phyloP scores from a whole-genome alignment of 2,113 vertebrate species.

The Thymallus thymallus region DNA sequence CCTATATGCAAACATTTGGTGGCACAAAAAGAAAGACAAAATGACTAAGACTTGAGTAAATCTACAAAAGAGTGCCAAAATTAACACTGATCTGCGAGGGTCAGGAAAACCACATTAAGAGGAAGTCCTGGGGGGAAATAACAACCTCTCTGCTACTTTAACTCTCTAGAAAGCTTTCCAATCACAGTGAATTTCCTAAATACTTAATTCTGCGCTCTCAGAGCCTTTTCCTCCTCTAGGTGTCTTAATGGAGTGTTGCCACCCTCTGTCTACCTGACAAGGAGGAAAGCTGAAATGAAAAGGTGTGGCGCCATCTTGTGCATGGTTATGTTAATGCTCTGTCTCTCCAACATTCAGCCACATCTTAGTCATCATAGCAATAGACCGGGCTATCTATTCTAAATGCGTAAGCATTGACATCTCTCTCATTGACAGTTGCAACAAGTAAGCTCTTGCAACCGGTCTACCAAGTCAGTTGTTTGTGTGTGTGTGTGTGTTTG shows the following conservation, averaged over 20 bases:
- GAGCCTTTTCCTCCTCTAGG: conserved; percentile 25
- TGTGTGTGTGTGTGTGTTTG: neutral
- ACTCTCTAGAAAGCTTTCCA: conserved; percentile 26
- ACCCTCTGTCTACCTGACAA: neutral
- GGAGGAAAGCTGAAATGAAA: conserved; percentile 15
- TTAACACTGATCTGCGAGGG: too few relatives aligned
- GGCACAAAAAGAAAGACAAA: too few relatives aligned
- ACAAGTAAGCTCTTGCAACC: too few relatives aligned
- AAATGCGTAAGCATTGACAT: neutral
- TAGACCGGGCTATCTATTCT: neutral
- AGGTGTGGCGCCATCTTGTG: conserved; percentile 61
- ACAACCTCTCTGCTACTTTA: conserved; percentile 12
- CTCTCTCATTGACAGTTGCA: neutral
- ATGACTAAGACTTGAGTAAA: too few relatives aligned
- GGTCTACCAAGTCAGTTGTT: too few relatives aligned
- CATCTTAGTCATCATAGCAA: neutral
- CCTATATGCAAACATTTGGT: too few relatives aligned
- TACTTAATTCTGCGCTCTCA: conserved; percentile 35
- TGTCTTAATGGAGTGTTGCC: too few relatives aligned
- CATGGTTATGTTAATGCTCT: conserved; percentile 29
- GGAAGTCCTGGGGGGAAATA: neutral
- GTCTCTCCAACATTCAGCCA: conserved; percentile 22
- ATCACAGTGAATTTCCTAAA: conserved; percentile 53
- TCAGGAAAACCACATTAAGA: neutral
- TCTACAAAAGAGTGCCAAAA: too few relatives aligned